These are phyloP conservation scores for Drosophila santomea DNA, from an alignment of 1,140 invertebrate species.

Conservation along the genomic window DNA sequence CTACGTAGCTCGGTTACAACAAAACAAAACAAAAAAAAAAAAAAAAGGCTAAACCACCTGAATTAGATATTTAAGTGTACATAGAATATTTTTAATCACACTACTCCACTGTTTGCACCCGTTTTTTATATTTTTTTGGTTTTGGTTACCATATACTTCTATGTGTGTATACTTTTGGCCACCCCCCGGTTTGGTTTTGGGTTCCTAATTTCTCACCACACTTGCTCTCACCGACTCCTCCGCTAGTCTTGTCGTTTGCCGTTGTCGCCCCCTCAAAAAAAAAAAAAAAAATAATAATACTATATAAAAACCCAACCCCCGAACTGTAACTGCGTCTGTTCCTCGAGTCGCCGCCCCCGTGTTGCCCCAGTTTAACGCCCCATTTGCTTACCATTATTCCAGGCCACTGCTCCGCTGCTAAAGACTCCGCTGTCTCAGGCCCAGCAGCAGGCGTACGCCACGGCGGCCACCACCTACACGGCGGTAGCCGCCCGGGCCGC, in stretches of 20 bases:
- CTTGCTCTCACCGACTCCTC: slow-evolving; percentile 39
- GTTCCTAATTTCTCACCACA: slow-evolving; percentile 51
- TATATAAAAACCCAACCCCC: slow-evolving; percentile 1
- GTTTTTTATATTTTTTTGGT: slow-evolving; percentile 9
- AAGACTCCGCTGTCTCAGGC: slow-evolving; percentile 88
- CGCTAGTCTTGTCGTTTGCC: slow-evolving; percentile 67
- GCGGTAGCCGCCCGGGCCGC: slow-evolving; percentile 92
- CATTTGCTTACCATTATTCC: slow-evolving; percentile 84
- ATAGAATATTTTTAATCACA: slow-evolving; percentile 23
- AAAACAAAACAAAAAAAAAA: too few relatives aligned
- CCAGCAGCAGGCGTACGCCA: slow-evolving; percentile 88
- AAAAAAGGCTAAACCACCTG: slow-evolving; percentile 5
- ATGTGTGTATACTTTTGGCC: slow-evolving; percentile 17
- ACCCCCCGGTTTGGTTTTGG: slow-evolving; percentile 52
- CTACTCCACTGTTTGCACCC: slow-evolving; percentile 42
- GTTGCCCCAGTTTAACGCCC: slow-evolving; percentile 83
- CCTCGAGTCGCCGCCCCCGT: slow-evolving; percentile 38
- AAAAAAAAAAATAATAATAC: not conserved
- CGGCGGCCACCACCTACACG: slow-evolving; percentile 91
- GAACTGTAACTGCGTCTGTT: slow-evolving; percentile 50
- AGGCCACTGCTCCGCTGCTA: slow-evolving; percentile 89
- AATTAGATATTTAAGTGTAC: slow-evolving; percentile 27
- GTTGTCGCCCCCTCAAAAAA: slow-evolving; percentile 33
- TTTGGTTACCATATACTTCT: slow-evolving; percentile 27
- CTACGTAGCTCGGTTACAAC: slow-evolving; percentile 37